These are phyloP conservation scores for Eulithis testata DNA, from an alignment of 2,888 invertebrate genomes.

Conservation along the genomic window DNA sequence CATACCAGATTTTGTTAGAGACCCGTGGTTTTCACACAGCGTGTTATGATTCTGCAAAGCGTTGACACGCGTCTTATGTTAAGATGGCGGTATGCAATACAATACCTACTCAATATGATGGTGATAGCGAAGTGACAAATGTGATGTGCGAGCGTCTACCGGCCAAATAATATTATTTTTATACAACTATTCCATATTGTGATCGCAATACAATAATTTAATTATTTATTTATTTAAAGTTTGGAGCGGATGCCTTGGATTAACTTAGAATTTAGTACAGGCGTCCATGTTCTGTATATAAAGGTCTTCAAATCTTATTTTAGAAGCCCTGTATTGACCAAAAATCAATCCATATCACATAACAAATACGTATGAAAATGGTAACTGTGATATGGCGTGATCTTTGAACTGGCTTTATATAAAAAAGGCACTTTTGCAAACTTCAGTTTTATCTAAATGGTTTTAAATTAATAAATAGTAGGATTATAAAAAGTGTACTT, in stretches of 20 bases:
- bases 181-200: conserved; percentile 66
- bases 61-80: conserved; percentile 61
- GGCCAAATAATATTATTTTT: conserved; percentile 62
- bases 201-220: conserved; percentile 67
- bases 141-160: conserved; percentile 48
- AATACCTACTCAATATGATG: conserved; percentile 57
- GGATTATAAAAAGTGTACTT: conserved; percentile 69
- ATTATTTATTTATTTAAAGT: conserved; percentile 70
- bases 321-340: conserved; percentile 4
- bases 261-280: conserved; percentile 33
- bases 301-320: conserved; percentile 1
- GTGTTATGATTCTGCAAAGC: conserved; percentile 30
- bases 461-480: conserved; percentile 39
- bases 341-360: neutral
- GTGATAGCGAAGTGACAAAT: conserved; percentile 73
- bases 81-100: conserved; percentile 65
- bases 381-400: neutral
- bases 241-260: conserved; percentile 57
- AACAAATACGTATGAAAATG: conserved; percentile 2
- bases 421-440: conserved; percentile 2
- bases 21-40: conserved; percentile 10
- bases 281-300: conserved; percentile 36
- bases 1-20: neutral
- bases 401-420: conserved; percentile 1
- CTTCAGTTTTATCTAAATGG: conserved; percentile 22